phyloP scores from a whole-genome alignment of 2,888 invertebrate species.

The Lepidonotus clava region DNA sequence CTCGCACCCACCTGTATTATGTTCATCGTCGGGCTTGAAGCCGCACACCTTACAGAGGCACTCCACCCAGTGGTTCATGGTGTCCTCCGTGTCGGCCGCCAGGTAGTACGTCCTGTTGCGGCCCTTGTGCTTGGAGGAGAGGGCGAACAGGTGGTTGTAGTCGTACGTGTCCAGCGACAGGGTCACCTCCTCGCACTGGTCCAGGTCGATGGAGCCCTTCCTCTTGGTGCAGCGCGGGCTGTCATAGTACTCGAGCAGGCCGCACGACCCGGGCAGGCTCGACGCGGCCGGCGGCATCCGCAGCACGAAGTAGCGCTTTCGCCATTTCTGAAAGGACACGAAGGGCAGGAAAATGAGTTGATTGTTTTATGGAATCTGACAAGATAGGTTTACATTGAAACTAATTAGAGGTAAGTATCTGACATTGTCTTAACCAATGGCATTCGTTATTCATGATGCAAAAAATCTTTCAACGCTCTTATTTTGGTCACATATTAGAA shows the following conservation, averaged over 20 bases:
- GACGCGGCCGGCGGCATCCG: conserved; percentile 83
- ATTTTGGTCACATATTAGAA: no score
- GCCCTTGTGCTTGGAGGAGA: conserved; percentile 75
- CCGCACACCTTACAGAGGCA: conserved; percentile 93
- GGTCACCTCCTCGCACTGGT: conserved; percentile 96
- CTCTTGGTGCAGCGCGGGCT: conserved; percentile 81
- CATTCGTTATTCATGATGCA: no score
- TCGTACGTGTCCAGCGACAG: conserved; percentile 76
- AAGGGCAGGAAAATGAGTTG: no score
- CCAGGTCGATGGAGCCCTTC: conserved; percentile 87
- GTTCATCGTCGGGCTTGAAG: conserved; percentile 55
- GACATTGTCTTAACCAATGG: no score
- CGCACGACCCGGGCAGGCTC: conserved; percentile 89
- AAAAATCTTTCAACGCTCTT: no score
- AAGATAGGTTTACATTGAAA: no score
- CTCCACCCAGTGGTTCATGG: conserved; percentile 97
- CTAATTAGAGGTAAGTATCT: no score
- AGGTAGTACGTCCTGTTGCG: conserved; percentile 93
- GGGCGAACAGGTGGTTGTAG: conserved; percentile 75
- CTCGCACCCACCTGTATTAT: neutral
- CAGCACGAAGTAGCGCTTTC: conserved; percentile 95
- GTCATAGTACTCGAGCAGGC: conserved; percentile 95
- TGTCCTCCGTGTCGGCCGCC: conserved; percentile 93
- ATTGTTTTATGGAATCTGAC: no score
- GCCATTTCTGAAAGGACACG: conserved; percentile 89